These are phyloP conservation scores for Halocaridina rubra DNA, from an alignment of 2,888 invertebrate genomes.

Conservation along the genomic window DNA sequence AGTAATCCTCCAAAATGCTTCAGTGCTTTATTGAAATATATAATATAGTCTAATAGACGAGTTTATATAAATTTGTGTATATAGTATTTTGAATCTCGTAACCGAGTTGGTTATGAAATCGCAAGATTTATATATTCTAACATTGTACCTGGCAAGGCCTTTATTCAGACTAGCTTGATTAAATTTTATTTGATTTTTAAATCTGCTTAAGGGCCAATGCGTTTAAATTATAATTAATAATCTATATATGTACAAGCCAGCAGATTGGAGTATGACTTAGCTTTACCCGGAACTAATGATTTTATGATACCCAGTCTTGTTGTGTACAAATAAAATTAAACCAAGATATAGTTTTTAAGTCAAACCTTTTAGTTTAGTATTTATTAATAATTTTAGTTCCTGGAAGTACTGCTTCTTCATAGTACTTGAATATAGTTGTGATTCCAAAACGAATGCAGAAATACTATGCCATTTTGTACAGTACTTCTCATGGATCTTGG, in stretches of 20 bases:
- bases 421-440: too few relatives aligned
- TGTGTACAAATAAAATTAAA: too few relatives aligned
- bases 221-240: constrained; percentile 45
- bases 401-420: too few relatives aligned
- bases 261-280: constrained; percentile 31
- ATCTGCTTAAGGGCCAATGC: constrained; percentile 43
- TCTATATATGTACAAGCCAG: constrained; percentile 52
- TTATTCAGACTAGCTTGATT: constrained; percentile 33
- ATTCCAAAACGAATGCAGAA: too few relatives aligned
- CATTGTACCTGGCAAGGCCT: constrained; percentile 53
- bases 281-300: constrained; percentile 45
- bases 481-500: too few relatives aligned
- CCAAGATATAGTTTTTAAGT: too few relatives aligned
- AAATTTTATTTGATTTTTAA: constrained; percentile 48
- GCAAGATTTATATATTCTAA: constrained; percentile 21
- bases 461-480: too few relatives aligned
- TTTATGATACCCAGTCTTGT: constrained; percentile 30
- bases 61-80: background rate
- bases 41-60: constrained; percentile 26
- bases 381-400: too few relatives aligned
- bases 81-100: background rate
- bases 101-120: background rate
- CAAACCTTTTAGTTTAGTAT: too few relatives aligned
- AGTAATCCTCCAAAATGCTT: constrained; percentile 18
- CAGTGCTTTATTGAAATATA: constrained; percentile 46